A percentile compares a stretch with the other conserved stretches of the same genome.
phyloP scores from a whole-genome alignment of 2,797 vertebrate genomes.

The Paratrypauchen microcephalus region DNA sequence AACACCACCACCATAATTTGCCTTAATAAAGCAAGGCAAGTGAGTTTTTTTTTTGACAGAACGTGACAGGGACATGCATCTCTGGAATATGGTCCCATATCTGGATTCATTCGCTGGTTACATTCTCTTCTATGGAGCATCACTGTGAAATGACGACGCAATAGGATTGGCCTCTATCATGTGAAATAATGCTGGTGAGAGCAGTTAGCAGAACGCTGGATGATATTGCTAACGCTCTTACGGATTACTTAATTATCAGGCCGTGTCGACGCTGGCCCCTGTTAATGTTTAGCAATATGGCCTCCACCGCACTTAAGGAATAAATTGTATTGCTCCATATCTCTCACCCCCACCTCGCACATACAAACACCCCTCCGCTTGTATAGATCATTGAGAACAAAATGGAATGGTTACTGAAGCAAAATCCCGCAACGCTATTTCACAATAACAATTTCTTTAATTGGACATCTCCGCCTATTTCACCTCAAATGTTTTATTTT shows the following conservation, averaged over 20 bases:
- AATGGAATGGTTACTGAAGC: constrained; percentile 74
- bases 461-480: constrained; percentile 63
- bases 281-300: constrained; percentile 79
- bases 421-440: constrained; percentile 61
- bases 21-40: no score
- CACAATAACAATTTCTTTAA: constrained; percentile 79
- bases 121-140: constrained; percentile 60
- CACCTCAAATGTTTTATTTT: constrained; percentile 62
- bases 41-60: no score
- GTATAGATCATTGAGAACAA: constrained; percentile 74
- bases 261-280: constrained; percentile 73
- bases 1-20: no score
- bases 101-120: constrained; percentile 67
- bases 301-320: constrained; percentile 79
- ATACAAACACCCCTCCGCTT: constrained; percentile 68
- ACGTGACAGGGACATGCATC: constrained; percentile 50
- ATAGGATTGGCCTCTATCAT: constrained; percentile 75
- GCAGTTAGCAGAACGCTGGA: constrained; percentile 70
- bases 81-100: constrained; percentile 63
- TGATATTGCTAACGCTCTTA: constrained; percentile 79
- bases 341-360: constrained; percentile 71
- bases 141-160: constrained; percentile 73
- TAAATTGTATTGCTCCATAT: constrained; percentile 80
- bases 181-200: constrained; percentile 68
- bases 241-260: constrained; percentile 83